A percentile compares a stretch with the other conserved stretches of the same genome.
Conservation (phyloP, 2,113 vertebrate species). For the Sinocyclocheilus anshuiensis region DNA sequence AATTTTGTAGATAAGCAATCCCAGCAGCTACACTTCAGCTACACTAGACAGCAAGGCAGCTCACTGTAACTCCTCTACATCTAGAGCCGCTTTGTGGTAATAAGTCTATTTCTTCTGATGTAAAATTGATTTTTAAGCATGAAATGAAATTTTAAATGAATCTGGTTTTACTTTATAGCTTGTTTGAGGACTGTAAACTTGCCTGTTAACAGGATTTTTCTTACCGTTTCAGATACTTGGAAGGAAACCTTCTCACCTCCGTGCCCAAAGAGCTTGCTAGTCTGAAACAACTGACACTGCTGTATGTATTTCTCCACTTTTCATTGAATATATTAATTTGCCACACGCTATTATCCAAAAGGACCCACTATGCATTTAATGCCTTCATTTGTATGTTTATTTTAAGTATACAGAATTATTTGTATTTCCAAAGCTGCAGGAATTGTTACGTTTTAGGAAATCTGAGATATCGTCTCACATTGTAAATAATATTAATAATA, state of each 20-base stretch:
- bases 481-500: too few relatives aligned
- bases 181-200: neutral
- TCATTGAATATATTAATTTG: neutral
- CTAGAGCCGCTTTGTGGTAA: neutral
- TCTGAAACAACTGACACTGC: conserved; percentile 86
- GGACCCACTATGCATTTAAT: neutral
- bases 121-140: neutral
- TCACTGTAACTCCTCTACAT: neutral
- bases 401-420: neutral
- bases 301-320: conserved; percentile 73
- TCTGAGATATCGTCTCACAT: neutral
- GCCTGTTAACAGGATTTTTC: neutral
- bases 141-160: neutral
- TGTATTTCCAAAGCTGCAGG: neutral
- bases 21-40: neutral
- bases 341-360: neutral
- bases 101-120: neutral
- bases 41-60: neutral
- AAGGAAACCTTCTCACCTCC: conserved; percentile 91
- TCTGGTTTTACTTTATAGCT: neutral
- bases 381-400: neutral
- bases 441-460: neutral
- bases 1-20: neutral
- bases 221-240: conserved; percentile 86
- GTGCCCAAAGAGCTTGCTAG: conserved; percentile 88